A percentile compares a stretch with the other conserved stretches of the same genome.
Evolutionary conservation across 2,797 vertebrate genomes (phyloP).

Genomic region (Nyctibius grandis): DNA sequence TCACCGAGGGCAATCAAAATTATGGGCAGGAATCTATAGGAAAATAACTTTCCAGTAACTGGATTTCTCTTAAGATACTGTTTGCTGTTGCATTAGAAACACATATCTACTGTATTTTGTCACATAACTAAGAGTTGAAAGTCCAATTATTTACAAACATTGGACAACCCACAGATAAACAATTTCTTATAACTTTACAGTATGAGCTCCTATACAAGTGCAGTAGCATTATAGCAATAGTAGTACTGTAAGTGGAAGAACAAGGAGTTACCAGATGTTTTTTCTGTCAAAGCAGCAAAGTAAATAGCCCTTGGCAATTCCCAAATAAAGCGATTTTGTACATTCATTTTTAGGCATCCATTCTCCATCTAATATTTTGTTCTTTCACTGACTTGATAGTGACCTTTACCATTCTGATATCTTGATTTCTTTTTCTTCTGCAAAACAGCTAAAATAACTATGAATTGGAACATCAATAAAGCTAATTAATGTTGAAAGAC

Average conservation of each 20-base stretch:
- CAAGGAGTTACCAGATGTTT: neutral
- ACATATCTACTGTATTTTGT: neutral
- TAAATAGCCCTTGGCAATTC: neutral
- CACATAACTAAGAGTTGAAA: neutral
- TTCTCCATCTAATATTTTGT: neutral
- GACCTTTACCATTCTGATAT: neutral
- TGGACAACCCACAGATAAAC: neutral
- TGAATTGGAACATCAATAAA: neutral
- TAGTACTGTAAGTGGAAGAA: neutral
- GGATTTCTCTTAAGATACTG: neutral
- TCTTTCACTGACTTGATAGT: neutral
- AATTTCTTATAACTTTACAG: neutral
- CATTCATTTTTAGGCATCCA: neutral
- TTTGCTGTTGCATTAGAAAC: neutral
- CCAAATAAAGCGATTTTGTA: neutral
- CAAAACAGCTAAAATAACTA: neutral
- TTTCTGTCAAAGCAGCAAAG: neutral
- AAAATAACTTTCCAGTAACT: neutral
- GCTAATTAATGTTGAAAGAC: neutral
- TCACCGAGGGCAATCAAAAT: neutral
- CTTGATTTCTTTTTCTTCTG: neutral
- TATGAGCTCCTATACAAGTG: neutral
- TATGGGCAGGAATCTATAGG: neutral
- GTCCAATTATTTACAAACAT: neutral
- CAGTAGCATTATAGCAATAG: neutral